A percentile compares a stretch with the other conserved stretches of the same genome.
These are phyloP conservation scores for Rutpela maculata DNA, from an alignment of 2,888 invertebrate species.

Conservation along the genomic window DNA sequence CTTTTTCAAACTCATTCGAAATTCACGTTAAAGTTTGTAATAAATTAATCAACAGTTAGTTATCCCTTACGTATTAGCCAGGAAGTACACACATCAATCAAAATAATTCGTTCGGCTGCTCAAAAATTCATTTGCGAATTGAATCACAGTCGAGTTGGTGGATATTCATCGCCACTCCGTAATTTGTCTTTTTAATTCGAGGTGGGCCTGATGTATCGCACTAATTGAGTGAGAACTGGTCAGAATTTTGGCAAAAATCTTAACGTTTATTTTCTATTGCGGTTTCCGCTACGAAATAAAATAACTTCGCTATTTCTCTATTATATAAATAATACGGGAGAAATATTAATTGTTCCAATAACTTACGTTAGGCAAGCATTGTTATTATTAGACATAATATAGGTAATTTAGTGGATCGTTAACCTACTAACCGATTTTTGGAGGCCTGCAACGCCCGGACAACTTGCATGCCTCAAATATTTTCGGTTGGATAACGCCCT, in stretches of 20 bases:
- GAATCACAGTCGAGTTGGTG: neutral
- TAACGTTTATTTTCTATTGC: neutral
- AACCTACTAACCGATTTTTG: neutral
- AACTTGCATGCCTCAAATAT: neutral
- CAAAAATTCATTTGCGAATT: constrained; percentile 19
- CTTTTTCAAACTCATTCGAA: no score
- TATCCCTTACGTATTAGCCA: neutral
- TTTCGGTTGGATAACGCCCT: no score
- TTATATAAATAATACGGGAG: constrained; percentile 2
- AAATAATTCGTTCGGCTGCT: neutral
- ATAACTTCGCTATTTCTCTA: neutral
- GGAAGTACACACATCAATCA: neutral
- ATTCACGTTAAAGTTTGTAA: neutral
- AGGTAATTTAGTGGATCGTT: constrained; percentile 2
- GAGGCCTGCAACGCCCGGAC: no score
- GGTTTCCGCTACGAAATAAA: neutral
- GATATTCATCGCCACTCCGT: neutral
- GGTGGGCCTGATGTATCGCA: neutral
- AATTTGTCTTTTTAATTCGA: constrained; percentile 23
- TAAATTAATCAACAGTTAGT: neutral
- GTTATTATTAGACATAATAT: constrained; percentile 15
- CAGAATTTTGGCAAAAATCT: neutral
- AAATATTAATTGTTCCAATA: neutral
- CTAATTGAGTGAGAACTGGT: constrained; percentile 8
- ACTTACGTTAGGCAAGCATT: constrained; percentile 8